Base-by-base conservation (phyloP, 1,140 invertebrate genomes). In the Lordiphosa mommai region DNA sequence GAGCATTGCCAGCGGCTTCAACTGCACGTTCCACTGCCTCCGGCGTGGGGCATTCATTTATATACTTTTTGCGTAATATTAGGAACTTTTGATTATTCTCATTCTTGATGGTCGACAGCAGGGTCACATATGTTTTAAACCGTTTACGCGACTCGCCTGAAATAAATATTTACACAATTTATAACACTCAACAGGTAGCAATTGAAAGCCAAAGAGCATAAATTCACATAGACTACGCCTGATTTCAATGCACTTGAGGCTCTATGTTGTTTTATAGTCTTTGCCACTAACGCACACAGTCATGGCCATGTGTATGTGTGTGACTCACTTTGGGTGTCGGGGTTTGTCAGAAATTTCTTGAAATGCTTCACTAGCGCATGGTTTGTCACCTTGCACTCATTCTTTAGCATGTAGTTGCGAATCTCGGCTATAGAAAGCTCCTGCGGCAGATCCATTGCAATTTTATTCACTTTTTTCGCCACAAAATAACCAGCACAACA, bases 101-200 rank as follows among this genome's bases (percentile, higher is more conserved):
- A 66, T 92, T 93, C 87, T 93, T 96, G 40, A 98, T 96, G 4
- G 93, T 94, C 2, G 96, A 95, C 59, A 98, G 89, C 29, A 92
- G 92, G 87, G 98, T 98, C 2, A 98, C 95, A 89, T 95, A 96
- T 56, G 96, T 94, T 90, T 97, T 97, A 87, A 98, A 98, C 65
- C 93, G 92, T 65, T 93, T 93, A 68, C 96, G 91, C 1, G 96
- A 95, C 89, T 95, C 56, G 93, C 70, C 79, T 84, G 60, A 7
- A 57, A 61, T 23, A 23, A 36, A 32, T 17, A 68, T 51, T 40
- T 43, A 34, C 23, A 43, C 48, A 7, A 13, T 34, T 40, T 34
- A 6, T 38, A 43, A 30, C 10, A 61, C 38, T 56, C 77, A 82
- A 80, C 80, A 82, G 71, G 70, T 85, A 29, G 48, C 46, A 17